A percentile compares a stretch with the other conserved stretches of the same genome.
Conservation (phyloP, 2,797 vertebrate species). For the Kryptolebias ocellatus region DNA sequence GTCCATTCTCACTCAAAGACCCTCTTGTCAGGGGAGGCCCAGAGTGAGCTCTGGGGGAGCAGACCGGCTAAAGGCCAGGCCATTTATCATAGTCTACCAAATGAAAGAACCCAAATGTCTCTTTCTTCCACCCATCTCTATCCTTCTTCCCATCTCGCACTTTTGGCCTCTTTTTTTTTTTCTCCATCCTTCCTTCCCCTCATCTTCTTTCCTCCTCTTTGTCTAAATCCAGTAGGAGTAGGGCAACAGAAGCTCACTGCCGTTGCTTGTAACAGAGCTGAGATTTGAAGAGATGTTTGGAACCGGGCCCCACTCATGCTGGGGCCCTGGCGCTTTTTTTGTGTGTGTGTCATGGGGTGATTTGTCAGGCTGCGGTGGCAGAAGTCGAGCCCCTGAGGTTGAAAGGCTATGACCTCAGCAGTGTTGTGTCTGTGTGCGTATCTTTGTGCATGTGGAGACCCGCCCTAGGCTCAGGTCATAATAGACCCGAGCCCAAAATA, state of each 20-base stretch:
- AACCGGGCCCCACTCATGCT: constrained; percentile 82
- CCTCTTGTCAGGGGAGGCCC: constrained; percentile 87
- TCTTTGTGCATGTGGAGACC: constrained; percentile 67
- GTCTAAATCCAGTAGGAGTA: constrained; percentile 87
- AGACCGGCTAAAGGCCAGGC: constrained; percentile 88
- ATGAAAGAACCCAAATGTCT: constrained; percentile 96
- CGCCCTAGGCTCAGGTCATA: constrained; percentile 87
- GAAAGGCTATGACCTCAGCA: constrained; percentile 98
- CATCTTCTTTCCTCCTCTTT: constrained; percentile 84
- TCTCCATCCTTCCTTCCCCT: constrained; percentile 54
- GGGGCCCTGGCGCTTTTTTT: constrained; percentile 90
- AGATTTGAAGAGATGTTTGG: constrained; percentile 86
- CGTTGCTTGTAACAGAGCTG: constrained; percentile 62
- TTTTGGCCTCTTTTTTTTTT: constrained; percentile 56
- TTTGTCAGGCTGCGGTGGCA: constrained; percentile 97
- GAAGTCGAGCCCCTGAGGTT: constrained; percentile 98
- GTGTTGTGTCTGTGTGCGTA: constrained; percentile 82
- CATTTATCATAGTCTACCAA: constrained; percentile 95
- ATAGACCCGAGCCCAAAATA: constrained; percentile 88
- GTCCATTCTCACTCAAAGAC: constrained; percentile 80
- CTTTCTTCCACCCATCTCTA: constrained; percentile 79
- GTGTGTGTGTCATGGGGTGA: constrained; percentile 87
- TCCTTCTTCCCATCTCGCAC: constrained; percentile 74
- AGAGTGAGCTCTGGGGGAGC: constrained; percentile 84
- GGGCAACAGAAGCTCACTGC: constrained; percentile 64